These are phyloP conservation scores for Apodemia duryi DNA, from an alignment of 2,888 invertebrate genomes.

Conservation along the genomic window DNA sequence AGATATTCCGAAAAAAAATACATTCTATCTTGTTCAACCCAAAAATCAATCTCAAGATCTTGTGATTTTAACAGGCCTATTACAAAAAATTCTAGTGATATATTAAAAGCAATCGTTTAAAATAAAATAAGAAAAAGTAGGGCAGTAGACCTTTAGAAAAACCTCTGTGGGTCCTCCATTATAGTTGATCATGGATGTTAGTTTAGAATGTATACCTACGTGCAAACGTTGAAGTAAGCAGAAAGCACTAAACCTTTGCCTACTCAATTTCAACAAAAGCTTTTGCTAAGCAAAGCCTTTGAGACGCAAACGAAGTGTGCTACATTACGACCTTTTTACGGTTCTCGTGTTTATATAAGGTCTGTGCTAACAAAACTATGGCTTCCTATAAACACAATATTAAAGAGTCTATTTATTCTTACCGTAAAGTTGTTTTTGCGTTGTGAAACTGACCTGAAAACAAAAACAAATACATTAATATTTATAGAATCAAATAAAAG, in stretches of 20 bases:
- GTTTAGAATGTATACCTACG: background rate
- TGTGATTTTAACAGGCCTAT: too few relatives aligned
- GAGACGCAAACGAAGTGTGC: conserved; percentile 50
- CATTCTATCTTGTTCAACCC: too few relatives aligned
- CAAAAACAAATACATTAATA: background rate
- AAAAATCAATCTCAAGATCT: too few relatives aligned
- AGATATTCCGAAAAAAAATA: too few relatives aligned
- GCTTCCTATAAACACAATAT: conserved; percentile 25
- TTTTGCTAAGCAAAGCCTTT: conserved; percentile 41
- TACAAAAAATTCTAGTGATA: background rate
- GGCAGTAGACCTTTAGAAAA: background rate
- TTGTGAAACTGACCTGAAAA: conserved; percentile 3
- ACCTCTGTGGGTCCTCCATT: background rate
- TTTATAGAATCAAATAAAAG: background rate
- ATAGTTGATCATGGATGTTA: background rate
- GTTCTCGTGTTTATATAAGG: conserved; percentile 40
- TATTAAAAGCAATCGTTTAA: background rate
- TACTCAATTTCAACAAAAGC: conserved; percentile 43
- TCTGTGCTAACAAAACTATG: conserved; percentile 26
- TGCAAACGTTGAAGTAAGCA: conserved; percentile 11
- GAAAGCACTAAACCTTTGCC: conserved; percentile 23
- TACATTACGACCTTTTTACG: conserved; percentile 48
- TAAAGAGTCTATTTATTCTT: conserved; percentile 10
- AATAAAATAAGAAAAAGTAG: background rate
- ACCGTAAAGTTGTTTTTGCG: background rate